Evolutionary conservation across 2,113 vertebrate species (phyloP), one percentile per base, ranked within the genome.

Genomic region (Caloenas nicobarica): DNA sequence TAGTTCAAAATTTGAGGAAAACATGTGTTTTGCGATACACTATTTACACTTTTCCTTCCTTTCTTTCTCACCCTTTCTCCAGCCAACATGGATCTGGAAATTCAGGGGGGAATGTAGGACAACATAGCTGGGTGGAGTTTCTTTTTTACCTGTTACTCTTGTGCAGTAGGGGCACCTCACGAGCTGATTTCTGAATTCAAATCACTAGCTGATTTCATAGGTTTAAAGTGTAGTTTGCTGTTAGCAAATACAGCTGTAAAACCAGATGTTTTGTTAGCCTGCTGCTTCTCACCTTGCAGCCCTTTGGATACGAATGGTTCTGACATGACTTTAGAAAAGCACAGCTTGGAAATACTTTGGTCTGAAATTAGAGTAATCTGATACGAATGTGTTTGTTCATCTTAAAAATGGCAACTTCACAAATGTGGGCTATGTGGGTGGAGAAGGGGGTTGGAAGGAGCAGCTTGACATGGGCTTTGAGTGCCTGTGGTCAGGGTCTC

Each of bases 201-300:
- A 61, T 69, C 70, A 86, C 33, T 53, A 51, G 65, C 40, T 77
- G 48, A 19, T 89, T 88, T 90, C 53, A 54, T 62, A 65, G 29
- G 33, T 82, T 93, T 89, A 57, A 88, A 86, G 65, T 66, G 58
- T 0, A 87, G 22, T 91, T 91, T 81, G 36, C 42, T 92, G 33
- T 83, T 76, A 73, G 68, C 68, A 88, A 92, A 81, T 46, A 46
- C 62, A 90, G 36, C 82, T 81, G 80, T 83, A 93, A 88, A 82
- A 3, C 7, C 36, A 85, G 88, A 82, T 6, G 2, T 77, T 93
- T 93, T 82, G 70, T 70, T 73, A 91, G 82, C 42, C 79, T 4
- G 0, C 64, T 40, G 58, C 85, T 80, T 69, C 86, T 42, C 54
- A 18, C 83, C 64, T 74, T 80, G 24, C n/a, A 81, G 60, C 48